phyloP scores from a whole-genome alignment of 2,797 vertebrate species.

The Pangasius macronema region DNA sequence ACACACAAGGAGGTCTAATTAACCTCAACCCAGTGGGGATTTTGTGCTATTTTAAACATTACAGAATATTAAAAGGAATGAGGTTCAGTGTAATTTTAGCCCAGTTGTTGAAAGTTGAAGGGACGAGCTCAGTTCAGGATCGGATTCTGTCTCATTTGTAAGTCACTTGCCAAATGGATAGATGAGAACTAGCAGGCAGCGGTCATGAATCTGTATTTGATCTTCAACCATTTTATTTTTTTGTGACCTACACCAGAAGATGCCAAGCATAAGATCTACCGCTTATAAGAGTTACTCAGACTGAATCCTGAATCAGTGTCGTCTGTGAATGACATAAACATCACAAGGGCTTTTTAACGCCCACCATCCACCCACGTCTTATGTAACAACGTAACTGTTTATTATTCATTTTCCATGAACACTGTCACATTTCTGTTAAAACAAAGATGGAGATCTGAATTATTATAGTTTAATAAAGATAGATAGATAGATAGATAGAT shows the following conservation, averaged over 20 bases:
- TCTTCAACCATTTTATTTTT: neutral
- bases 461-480: neutral
- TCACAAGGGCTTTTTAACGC: neutral
- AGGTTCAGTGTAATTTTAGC: neutral
- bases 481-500: neutral
- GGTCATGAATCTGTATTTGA: neutral
- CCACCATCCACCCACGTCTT: conserved; percentile 21
- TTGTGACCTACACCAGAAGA: neutral
- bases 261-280: neutral
- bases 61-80: neutral
- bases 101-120: conserved; percentile 16
- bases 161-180: neutral
- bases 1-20: conserved; percentile 23
- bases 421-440: conserved; percentile 55
- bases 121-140: neutral
- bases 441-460: conserved; percentile 54
- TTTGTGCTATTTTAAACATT: conserved; percentile 17
- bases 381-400: conserved; percentile 5
- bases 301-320: neutral
- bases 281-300: neutral
- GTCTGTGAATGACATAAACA: neutral
- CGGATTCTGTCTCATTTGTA: neutral
- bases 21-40: neutral
- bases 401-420: conserved; percentile 36
- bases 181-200: neutral